Base-by-base conservation (phyloP, 2,888 invertebrate genomes). In the Agrochola lychnidis region DNA sequence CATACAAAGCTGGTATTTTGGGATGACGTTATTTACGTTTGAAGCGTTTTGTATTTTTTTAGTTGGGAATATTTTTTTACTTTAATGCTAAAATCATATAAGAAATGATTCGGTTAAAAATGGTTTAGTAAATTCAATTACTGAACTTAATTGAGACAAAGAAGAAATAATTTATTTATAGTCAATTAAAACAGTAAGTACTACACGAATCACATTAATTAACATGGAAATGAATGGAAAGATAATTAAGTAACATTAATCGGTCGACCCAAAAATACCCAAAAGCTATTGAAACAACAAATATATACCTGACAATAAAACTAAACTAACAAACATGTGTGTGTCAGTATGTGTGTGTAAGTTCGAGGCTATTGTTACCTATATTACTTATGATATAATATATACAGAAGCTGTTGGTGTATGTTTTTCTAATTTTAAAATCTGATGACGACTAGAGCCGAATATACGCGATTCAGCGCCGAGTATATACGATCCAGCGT, bases 1-100 rank as follows among this genome's bases (percentile, higher is more conserved):
- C 89, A 91, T 74, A 87, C 72, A 83, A 85, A 83, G 74, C 61
- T 81, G 57, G 64, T 78, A 59, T 74, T 83, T 83, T 82, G 19
- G 63, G 63, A 59, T 68, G 36, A 42, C 36, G 51, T 72, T 82
- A 45, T 83, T 77, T 70, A 76, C 59, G 79, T 69, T 70, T 67
- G 56, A 72, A 42, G 40, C 56, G 40, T 71, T 70, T 67, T 73
- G 14, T 14, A 22, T 48, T 42, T 51, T 10, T 40, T 53, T 56
- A 4, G 45, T 61, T n/a, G 30, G 22, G 2, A 45, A 25, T 45
- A 4, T 75, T 40, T 67, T 67, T 36, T 36, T 9, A 14, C 30
- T 30, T 30, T 30, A 57, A 57, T 25, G 51, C 25, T 59, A 59
- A 22, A 36, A 1, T 7, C 7, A 4, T 40, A 14, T 63, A 14